Base-by-base conservation (phyloP, 2,888 invertebrate species). In the Gibbula magus region DNA sequence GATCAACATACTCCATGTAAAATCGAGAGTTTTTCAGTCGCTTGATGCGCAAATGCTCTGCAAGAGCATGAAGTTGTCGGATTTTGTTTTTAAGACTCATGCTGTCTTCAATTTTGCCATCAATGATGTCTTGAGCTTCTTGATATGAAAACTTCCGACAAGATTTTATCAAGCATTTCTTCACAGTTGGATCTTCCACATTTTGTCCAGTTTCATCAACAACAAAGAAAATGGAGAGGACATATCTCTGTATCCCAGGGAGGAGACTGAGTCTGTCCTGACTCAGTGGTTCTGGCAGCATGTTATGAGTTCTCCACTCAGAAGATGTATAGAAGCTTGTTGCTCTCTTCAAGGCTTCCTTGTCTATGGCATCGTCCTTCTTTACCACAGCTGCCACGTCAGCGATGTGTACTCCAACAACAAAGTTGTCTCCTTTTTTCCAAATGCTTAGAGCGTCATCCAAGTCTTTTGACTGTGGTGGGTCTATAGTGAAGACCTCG, bases 211-310 rank as follows among this genome's bases (percentile, higher is more conserved):
- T 77, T 35, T 53, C 74, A 67, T 83, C 56, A 10, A 87, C 73
- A 10, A 56, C 52, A 53, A 87, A 86, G 66, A 89, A 84, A 4
- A 89, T 81, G 18, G 89, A 87, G 8, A 89, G 75, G 0, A 87
- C 82, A 13, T 83, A 81, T 54, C 89, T 82, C 2, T 77, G 79
- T 74, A 83, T 67, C n/a, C 79, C 82, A 29, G 86, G 85, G 2
- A 84, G 77, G 0, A 89, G 81, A 80, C 88, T 88, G 70, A 85
- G 85, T 8, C 81, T 52, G 32, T 84, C 81, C 13, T 82, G 81
- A 76, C 86, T 86, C 0, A 89, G 76, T 35, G 86, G 85, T 75
- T 87, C 85, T 10, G 89, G 88, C 25, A 89, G 75, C 88, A 89
- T 88, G 53, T 85, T 67, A 53, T 81, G 67, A 2, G 84, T 81